Evolutionary conservation across 1,140 invertebrate species (phyloP), one percentile per base, ranked within the genome.

Genomic region (Subanguina moxae): DNA sequence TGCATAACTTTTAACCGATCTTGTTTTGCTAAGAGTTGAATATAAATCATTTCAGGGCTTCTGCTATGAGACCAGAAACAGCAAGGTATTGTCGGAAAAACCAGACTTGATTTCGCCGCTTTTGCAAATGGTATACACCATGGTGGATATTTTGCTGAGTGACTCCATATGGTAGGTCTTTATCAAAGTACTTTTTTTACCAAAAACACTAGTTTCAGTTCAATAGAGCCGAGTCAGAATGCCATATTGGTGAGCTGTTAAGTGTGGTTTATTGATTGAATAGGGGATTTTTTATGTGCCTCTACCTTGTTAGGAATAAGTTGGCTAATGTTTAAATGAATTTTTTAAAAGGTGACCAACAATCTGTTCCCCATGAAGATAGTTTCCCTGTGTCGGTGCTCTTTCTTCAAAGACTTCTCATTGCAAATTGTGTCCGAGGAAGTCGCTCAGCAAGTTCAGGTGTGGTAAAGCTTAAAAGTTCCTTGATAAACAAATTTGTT

Each of bases 391-490:
- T 76, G 76, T 46, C 76, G 71, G 21, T 78, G 57, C 48, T 62
- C 65, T 17, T 71, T 76, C 25, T 76, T 76, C 32, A 59, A 62
- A 45, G 57, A 74, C 17, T 76, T 78, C 66, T 69, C 62, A 19
- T 23, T 76, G n/a, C 75, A 76, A 76, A 78, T 82, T 48, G 77
- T 82, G n/a, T 71, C 69, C 1, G 80, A 82, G 65, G 80, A 82
- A 68, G 74, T 79, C 13, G 80, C 80, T 13, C 74, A 77, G 65
- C 80, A 82, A 59, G 82, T 82, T 62, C 80, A 80, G 68, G 76
- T 77, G 17, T 65, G 8, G 17, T 11, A 65, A 17, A 67, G 57
- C 23, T 13, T n/a, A 19, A 57, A 8, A 11, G 68, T 68, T 3
- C 25, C 15, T 23, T 23, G 19, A 23, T 17, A n/a, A 1, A 1